Evolutionary conservation across 2,888 invertebrate genomes (phyloP).

Genomic region (Melangyna quadrimaculata): DNA sequence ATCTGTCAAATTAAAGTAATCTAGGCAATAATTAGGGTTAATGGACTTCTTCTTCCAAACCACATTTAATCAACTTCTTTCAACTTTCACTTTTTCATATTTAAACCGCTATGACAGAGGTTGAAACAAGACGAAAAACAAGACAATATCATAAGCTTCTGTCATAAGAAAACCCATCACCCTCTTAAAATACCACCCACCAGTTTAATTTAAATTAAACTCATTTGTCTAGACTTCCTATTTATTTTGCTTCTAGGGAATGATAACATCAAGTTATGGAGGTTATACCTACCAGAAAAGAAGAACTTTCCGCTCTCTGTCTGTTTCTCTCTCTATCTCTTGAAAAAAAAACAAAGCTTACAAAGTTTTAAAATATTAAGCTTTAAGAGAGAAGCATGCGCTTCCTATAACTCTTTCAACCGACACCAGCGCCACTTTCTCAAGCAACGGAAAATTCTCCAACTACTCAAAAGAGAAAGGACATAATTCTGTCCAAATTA

Average conservation of each 20-base stretch:
- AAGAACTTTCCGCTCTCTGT: not conserved
- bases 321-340: not conserved
- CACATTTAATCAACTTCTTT: not conserved
- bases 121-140: not conserved
- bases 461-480: slow-evolving; percentile 31
- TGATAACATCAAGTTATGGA: not conserved
- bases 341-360: not conserved
- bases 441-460: not conserved
- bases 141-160: not conserved
- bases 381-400: slow-evolving; percentile 40
- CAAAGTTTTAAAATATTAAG: not conserved
- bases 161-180: not conserved
- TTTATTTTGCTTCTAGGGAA: slow-evolving; percentile 8
- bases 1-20: not conserved
- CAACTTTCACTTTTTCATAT: not conserved
- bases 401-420: not conserved
- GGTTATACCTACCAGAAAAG: not conserved
- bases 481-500: not conserved
- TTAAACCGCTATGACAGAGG: not conserved
- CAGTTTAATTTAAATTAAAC: slow-evolving; percentile 38
- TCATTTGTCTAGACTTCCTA: slow-evolving; percentile 64
- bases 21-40: not conserved
- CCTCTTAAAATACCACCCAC: not conserved
- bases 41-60: not conserved
- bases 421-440: slow-evolving; percentile 30